Evolutionary conservation across 2,888 invertebrate genomes (phyloP).

Genomic region (Limnephilus auricula): DNA sequence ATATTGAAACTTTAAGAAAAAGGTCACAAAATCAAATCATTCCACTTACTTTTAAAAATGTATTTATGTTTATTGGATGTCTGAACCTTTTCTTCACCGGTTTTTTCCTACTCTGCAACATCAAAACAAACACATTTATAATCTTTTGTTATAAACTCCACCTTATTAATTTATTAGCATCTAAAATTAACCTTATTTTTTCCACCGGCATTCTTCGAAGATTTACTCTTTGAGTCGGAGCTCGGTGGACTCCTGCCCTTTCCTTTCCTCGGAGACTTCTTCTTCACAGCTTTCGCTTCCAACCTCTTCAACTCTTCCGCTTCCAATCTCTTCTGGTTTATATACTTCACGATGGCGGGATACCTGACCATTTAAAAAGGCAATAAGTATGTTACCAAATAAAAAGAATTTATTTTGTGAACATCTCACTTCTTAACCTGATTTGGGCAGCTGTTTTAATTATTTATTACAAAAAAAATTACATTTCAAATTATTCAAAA

Average conservation of each 20-base stretch:
- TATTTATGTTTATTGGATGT: conserved; percentile 4
- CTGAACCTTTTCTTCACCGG: background rate
- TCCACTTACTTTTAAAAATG: conserved; percentile 19
- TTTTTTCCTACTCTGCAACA: background rate
- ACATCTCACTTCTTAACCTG: background rate
- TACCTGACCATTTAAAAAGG: conserved; percentile 44
- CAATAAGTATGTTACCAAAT: background rate
- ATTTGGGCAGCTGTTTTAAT: no score
- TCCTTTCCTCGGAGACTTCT: background rate
- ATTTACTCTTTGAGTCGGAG: background rate
- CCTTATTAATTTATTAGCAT: no score
- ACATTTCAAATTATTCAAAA: no score
- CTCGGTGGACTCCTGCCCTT: background rate
- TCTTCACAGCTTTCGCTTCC: background rate
- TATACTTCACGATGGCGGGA: conserved; percentile 50
- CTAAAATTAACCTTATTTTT: background rate
- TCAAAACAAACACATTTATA: background rate
- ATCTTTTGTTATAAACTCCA: background rate
- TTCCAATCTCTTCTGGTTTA: conserved; percentile 32
- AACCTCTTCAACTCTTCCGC: conserved; percentile 28
- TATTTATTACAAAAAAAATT: no score
- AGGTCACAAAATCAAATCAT: background rate
- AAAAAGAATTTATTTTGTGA: background rate
- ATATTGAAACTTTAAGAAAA: background rate
- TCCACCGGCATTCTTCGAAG: background rate